Conservation (phyloP, 2,113 vertebrate species). For the Chionodraco myersi region DNA sequence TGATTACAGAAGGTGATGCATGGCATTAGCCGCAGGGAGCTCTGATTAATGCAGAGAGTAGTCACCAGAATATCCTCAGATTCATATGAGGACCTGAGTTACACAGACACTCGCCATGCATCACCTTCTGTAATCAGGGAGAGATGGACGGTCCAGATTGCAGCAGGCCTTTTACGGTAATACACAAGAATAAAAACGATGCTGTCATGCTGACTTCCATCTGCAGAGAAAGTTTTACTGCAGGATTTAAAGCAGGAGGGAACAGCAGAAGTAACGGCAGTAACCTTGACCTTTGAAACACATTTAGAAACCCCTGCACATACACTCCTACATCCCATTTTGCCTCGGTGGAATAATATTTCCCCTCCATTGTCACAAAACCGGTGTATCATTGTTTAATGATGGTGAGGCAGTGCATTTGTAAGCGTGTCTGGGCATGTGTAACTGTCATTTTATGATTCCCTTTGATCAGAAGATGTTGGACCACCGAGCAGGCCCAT, state of each 20-base stretch:
- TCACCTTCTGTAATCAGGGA: slow-evolving; percentile 65
- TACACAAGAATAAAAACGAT: slow-evolving; percentile 41
- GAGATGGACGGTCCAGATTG: slow-evolving; percentile 36
- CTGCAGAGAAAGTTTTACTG: slow-evolving; percentile 15
- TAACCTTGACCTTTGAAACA: slow-evolving; percentile 34
- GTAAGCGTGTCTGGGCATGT: slow-evolving; percentile 9
- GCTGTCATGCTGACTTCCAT: slow-evolving; percentile 25
- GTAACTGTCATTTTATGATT: slow-evolving; percentile 23
- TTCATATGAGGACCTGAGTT: slow-evolving; percentile 21
- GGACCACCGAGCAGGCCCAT: slow-evolving; percentile 21
- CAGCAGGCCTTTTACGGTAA: slow-evolving; percentile 4
- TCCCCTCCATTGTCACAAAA: background rate
- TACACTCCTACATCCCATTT: background rate
- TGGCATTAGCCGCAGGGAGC: slow-evolving; percentile 28
- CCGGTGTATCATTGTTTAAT: slow-evolving; percentile 18
- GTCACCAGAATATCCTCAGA: slow-evolving; percentile 39
- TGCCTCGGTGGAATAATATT: background rate
- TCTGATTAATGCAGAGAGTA: slow-evolving; percentile 68
- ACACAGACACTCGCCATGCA: slow-evolving; percentile 43
- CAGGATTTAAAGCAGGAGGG: slow-evolving; percentile 18
- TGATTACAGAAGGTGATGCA: slow-evolving; percentile 68
- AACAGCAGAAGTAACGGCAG: slow-evolving; percentile 2
- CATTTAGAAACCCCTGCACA: slow-evolving; percentile 3
- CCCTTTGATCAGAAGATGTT: slow-evolving; percentile 44
- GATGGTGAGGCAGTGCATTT: background rate